Base-by-base conservation (phyloP, 2,797 vertebrate species). In the Gallinago nigripennis region DNA sequence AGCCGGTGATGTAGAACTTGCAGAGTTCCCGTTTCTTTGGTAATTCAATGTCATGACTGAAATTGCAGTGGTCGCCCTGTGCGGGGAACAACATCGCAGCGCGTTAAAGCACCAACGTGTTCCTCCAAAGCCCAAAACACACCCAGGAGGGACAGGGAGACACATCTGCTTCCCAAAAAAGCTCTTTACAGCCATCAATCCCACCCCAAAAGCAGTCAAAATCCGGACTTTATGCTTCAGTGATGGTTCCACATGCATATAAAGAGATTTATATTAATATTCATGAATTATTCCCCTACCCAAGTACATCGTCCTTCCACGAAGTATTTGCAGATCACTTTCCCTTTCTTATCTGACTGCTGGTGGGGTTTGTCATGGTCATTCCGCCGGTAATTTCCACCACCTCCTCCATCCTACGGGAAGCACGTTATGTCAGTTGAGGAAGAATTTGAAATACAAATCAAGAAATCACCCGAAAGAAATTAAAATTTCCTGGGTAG, bases 311-410 rank as follows among this genome's bases (percentile, higher is more conserved):
- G 97, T 12, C 99, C 99, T 92, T 99, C 99, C 43, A 99, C 99
- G 51, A 99, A 99, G 97, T 99, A 99, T 88, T 99, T 99, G 98
- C 99, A 99, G 97, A 99, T 99, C 65, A 99, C 99, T 95, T 99
- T 99, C 68, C 99, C 99, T 79, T 99, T 99, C 98, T 99, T 99
- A 63, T 99, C 99, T 0, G 97, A 94, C 81, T 98, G 99, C 80
- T 98, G 98, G 92, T 98, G 98, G 13, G 98, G 98, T 92, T 99
- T 99, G 11, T 99, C 99, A 5, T 99, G 98, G 23, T 99, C 99
- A 12, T 98, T 98, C 68, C 99, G 98, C 50, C 99, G 97, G 56
- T 98, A 99, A 66, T 46, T 94, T 5, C 97, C 97, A 0, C 97
- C 82, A 6, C 98, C 98, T 8, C 97, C 96, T 60, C 98, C 98